Base-by-base conservation (phyloP, 2,797 vertebrate genomes). In the Poecilia velifera region DNA sequence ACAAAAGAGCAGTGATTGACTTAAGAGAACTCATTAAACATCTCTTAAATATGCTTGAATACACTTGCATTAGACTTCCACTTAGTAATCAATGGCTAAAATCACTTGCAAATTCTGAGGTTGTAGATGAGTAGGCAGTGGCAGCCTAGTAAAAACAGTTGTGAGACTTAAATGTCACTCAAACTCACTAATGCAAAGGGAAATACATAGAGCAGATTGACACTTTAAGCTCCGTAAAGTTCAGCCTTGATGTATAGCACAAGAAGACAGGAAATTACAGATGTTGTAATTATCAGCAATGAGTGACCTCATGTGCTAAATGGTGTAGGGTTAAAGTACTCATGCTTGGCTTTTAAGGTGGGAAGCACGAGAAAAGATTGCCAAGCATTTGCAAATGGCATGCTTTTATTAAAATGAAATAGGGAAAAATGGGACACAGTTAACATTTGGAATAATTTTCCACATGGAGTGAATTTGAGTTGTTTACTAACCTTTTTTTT, bases 101-200 rank as follows among this genome's bases (percentile, higher is more conserved):
- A 93, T 94, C 91, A 90, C 90, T 93, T 86, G 87, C 84, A 93
- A 91, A 94, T 92, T 94, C 90, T 74, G 89, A 89, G 91, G 88
- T 85, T 85, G 78, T 85, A 88, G 90, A 90, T 95, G 94, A 95
- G 95, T 96, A 94, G 95, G 92, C 88, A 92, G 90, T 93, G 88
- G 93, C 94, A 95, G 89, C 89, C 93, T 87, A 91, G 83, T 85
- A 87, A 91, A 89, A 93, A 94, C 92, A 88, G 93, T 94, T 93
- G 86, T 91, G 91, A 92, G 92, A 93, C 93, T 93, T 95, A 96
- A 96, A 96, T 96, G 96, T 96, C 96, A 96, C 90, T 95, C 94
- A 95, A 91, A 94, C 88, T 90, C 88, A 84, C 95, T 95, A 96
- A 96, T 96, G 96, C 94, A 95, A 93, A 91, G 93, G 86, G 90